These are phyloP conservation scores for Mugil cephalus DNA, from an alignment of 2,113 vertebrate species.

Conservation along the genomic window DNA sequence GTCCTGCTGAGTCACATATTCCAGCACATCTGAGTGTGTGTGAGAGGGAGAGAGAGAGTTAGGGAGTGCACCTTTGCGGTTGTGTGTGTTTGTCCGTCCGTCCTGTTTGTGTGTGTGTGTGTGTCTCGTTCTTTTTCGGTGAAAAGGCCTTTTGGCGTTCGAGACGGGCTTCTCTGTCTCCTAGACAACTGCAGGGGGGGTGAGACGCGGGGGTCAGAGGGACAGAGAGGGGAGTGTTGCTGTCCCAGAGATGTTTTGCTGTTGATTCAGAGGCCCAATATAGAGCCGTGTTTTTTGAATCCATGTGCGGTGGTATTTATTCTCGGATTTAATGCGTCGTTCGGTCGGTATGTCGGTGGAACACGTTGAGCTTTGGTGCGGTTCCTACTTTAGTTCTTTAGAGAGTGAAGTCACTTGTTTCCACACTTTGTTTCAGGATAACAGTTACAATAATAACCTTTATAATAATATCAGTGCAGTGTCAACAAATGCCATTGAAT, in stretches of 20 bases:
- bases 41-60: conserved; percentile 1
- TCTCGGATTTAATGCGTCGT: conserved; percentile 21
- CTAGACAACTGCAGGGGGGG: conserved; percentile 54
- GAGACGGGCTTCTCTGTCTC: conserved; percentile 61
- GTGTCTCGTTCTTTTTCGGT: conserved; percentile 30
- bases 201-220: conserved; percentile 44
- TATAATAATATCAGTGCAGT: no score
- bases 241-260: conserved; percentile 56
- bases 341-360: background rate
- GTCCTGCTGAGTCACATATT: conserved; percentile 69
- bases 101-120: conserved; percentile 26
- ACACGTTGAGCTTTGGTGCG: no score
- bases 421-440: no score
- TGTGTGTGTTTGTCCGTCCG: conserved; percentile 18
- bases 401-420: no score
- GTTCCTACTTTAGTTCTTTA: no score
- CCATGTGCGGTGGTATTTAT: conserved; percentile 29
- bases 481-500: no score
- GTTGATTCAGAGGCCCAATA: conserved; percentile 59
- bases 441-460: no score
- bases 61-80: conserved; percentile 10
- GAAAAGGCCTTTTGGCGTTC: no score
- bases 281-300: conserved; percentile 45
- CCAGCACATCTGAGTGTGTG: conserved; percentile 38
- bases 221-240: conserved; percentile 15